Evolutionary conservation across 2,113 vertebrate genomes (phyloP), one percentile per base, ranked within the genome.

Genomic region (Cairina moschata): DNA sequence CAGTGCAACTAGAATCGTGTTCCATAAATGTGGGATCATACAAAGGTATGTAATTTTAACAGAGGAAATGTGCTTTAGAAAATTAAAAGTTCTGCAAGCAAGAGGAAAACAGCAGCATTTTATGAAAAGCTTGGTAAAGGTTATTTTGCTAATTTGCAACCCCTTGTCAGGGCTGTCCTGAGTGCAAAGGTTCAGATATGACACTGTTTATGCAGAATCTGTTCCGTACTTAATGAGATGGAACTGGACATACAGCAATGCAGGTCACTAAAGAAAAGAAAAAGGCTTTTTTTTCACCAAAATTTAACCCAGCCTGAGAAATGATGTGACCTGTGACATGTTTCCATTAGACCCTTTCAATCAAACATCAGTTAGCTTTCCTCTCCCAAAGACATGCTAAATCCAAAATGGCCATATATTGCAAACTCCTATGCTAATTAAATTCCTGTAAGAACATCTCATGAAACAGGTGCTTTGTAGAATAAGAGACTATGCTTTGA

Each of bases 341-440:
- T 69, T 96, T 86, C 56, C 17, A 72, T n/a, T 72, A 87, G 82
- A 80, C 7, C 63, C 68, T 72, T 76, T 94, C 95, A 96, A 96
- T 83, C 10, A 28, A 95, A 95, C 88, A 96, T 81, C 89, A 91
- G 73, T 86, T 88, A 54, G 46, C 32, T 58, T 90, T 83, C 31
- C 50, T 68, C 65, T 79, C 72, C 54, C 62, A 72, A 94, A 73
- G 58, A 63, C 32, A 94, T 85, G 95, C 95, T 71, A 81, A 92
- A 96, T 93, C 91, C 83, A 95, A 89, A 81, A 52, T 1, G 1
- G 79, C 63, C 85, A 86, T 88, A 83, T 75, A 80, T 46, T 82
- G 73, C 76, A 93, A 86, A 86, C 83, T 92, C 87, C 94, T 97
- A 86, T 71, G 29, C 93, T 94, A 95, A 96, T 95, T 97, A 96